Conservation (phyloP, 1,140 invertebrate species). For the Schmidtea mediterranea region DNA sequence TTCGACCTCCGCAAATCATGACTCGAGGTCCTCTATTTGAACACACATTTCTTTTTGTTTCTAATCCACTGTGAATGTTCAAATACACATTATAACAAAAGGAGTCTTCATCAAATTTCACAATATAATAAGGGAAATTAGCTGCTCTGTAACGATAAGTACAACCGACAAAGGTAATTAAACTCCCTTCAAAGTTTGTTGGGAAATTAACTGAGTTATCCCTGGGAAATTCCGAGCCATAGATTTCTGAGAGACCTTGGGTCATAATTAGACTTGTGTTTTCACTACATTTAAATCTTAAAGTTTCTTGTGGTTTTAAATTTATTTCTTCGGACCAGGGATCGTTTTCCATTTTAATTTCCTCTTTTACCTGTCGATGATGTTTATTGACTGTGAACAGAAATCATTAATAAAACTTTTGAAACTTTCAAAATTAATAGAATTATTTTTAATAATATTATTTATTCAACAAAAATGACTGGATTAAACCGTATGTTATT, state of each 20-base stretch:
- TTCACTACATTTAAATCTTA: too few species aligned
- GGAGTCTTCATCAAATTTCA: not conserved
- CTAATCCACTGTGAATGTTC: conserved; percentile 72
- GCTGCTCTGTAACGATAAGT: not conserved
- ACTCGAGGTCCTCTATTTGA: conserved; percentile 35
- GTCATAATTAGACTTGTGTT: too few species aligned
- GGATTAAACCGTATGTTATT: too few species aligned
- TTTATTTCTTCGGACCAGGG: too few species aligned
- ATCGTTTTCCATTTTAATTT: too few species aligned
- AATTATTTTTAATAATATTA: too few species aligned
- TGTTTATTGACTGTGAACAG: too few species aligned
- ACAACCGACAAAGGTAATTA: conserved; percentile 1
- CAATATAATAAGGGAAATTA: not conserved
- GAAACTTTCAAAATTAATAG: too few species aligned
- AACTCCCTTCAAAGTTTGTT: not conserved
- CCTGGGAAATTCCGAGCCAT: not conserved
- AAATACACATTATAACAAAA: conserved; percentile 38
- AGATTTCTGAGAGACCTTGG: not conserved
- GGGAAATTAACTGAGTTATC: not conserved
- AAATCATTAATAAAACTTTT: too few species aligned
- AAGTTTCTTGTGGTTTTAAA: too few species aligned
- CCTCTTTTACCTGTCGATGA: too few species aligned
- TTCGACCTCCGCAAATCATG: conserved; percentile 69
- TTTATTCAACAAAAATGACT: too few species aligned
- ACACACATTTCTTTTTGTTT: conserved; percentile 48